Evolutionary conservation across 2,888 invertebrate species (phyloP).

Genomic region (Chesias legatella): DNA sequence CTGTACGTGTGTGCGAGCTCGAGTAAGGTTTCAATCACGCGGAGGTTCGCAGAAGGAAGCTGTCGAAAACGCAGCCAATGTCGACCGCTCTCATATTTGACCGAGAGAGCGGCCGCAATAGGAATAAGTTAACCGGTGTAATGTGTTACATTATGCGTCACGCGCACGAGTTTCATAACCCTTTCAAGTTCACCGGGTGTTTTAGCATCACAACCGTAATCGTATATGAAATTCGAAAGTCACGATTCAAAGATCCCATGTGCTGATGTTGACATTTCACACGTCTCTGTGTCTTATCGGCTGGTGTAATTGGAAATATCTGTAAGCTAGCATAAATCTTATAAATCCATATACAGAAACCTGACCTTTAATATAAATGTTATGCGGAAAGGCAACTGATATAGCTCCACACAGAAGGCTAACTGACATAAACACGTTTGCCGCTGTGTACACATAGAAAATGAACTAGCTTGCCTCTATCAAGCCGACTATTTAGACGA

Average conservation of each 20-base stretch:
- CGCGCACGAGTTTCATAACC: constrained; percentile 36
- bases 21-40: constrained; percentile 29
- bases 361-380: constrained; percentile 26
- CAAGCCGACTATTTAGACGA: constrained; percentile 33
- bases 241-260: background rate
- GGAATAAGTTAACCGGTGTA: constrained; percentile 34
- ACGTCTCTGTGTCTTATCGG: constrained; percentile 4
- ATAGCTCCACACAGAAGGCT: constrained; percentile 20
- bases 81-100: constrained; percentile 53
- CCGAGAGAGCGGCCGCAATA: constrained; percentile 46
- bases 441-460: constrained; percentile 31
- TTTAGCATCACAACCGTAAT: constrained; percentile 24
- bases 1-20: constrained; percentile 8
- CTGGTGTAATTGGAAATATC: background rate
- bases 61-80: constrained; percentile 52
- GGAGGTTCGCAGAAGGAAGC: constrained; percentile 52
- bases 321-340: constrained; percentile 4
- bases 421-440: constrained; percentile 20
- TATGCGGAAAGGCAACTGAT: constrained; percentile 30
- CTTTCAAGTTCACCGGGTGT: constrained; percentile 35
- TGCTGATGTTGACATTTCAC: background rate
- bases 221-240: constrained; percentile 12
- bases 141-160: constrained; percentile 35
- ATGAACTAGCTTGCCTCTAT: constrained; percentile 42
- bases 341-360: constrained; percentile 15